These are phyloP conservation scores for Orchestes rusci DNA, from an alignment of 2,888 invertebrate genomes.

Conservation along the genomic window DNA sequence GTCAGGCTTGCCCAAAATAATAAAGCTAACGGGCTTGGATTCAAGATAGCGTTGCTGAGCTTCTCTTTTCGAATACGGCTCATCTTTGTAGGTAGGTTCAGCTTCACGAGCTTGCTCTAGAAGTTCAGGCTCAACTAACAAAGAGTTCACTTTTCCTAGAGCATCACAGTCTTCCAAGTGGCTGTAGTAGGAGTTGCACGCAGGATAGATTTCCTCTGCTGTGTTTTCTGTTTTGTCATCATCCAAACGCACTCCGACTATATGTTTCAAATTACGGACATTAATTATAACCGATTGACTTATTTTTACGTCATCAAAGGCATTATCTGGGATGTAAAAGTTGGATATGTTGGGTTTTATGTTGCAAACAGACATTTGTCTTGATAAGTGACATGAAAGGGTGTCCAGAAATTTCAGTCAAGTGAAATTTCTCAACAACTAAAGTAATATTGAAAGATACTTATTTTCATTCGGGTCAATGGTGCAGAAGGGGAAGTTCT, in stretches of 20 bases:
- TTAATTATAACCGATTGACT: constrained; percentile 37
- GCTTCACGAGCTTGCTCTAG: constrained; percentile 3
- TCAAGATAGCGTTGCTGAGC: constrained; percentile 47
- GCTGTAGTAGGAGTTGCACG: constrained; percentile 43
- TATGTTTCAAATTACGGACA: constrained; percentile 32
- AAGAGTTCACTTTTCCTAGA: constrained; percentile 38
- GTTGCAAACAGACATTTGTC: constrained; percentile 10
- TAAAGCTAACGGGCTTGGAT: constrained; percentile 50
- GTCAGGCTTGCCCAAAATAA: constrained; percentile 56
- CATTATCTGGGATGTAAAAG: constrained; percentile 21
- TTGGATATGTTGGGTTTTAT: constrained; percentile 24
- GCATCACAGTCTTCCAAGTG: constrained; percentile 44
- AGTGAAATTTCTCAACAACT: too few species aligned
- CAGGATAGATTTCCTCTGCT: constrained; percentile 37
- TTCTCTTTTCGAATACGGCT: constrained; percentile 49
- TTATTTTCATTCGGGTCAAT: constrained; percentile 99
- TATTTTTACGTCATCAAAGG: constrained; percentile 26
- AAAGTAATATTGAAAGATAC: too few species aligned
- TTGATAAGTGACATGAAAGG: too few species aligned
- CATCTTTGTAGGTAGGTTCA: constrained; percentile 19
- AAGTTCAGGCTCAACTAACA: constrained; percentile 29
- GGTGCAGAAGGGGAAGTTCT: constrained; percentile 99
- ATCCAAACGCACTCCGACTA: constrained; percentile 30
- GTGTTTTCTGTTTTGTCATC: constrained; percentile 23
- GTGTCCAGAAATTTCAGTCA: too few species aligned